Conservation (phyloP, 2,113 vertebrate genomes). For the Formicarius rufipectus region DNA sequence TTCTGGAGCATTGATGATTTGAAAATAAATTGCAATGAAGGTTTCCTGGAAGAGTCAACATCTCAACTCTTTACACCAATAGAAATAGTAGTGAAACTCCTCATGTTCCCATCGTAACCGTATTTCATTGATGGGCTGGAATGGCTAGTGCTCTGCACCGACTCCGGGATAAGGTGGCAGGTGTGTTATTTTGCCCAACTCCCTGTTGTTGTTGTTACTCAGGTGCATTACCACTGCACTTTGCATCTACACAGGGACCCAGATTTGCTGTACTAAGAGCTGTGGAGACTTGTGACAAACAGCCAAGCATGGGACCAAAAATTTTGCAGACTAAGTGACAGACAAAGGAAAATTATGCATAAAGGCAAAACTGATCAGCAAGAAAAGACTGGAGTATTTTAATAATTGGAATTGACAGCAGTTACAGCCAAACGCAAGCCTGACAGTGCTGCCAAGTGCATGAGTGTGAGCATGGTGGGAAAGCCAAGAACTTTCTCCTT, state of each 20-base stretch:
- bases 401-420: not conserved
- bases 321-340: not conserved
- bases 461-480: not conserved
- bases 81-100: not conserved
- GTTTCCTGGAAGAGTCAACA: not conserved
- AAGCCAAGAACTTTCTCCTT: not conserved
- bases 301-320: not conserved
- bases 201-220: not conserved
- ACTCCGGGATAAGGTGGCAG: not conserved
- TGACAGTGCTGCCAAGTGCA: not conserved
- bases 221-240: not conserved
- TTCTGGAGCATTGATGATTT: not conserved
- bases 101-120: not conserved
- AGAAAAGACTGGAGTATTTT: not conserved
- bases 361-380: not conserved
- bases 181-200: not conserved
- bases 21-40: not conserved
- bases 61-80: not conserved
- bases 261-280: not conserved
- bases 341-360: not conserved
- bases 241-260: not conserved
- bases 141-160: not conserved
- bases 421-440: not conserved
- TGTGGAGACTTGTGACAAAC: not conserved
- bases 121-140: not conserved